Conservation (phyloP, 2,113 vertebrate genomes). For the Arvicanthis niloticus region DNA sequence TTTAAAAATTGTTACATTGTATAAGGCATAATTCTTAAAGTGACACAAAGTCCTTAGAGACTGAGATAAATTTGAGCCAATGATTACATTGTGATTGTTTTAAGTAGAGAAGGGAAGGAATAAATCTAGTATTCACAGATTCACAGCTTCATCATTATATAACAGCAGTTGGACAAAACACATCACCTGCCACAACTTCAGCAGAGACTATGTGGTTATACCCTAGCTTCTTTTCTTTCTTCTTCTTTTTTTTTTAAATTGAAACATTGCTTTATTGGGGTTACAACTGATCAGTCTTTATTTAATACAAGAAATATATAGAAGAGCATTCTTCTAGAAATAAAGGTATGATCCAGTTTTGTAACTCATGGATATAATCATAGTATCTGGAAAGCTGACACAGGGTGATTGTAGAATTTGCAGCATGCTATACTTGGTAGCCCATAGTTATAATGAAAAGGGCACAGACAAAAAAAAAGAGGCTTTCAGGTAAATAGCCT, state of each 20-base stretch:
- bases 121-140: not conserved
- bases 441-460: not conserved
- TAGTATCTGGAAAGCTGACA: not conserved
- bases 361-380: not conserved
- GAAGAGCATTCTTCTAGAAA: too few species aligned
- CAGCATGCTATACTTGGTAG: not conserved
- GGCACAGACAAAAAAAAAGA: not conserved
- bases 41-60: not conserved
- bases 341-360: not conserved
- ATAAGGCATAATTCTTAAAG: not conserved
- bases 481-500: not conserved
- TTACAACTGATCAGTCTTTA: too few species aligned
- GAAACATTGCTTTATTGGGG: too few species aligned
- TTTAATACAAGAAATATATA: too few species aligned
- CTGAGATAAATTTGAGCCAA: not conserved
- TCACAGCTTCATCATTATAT: not conserved
- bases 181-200: not conserved
- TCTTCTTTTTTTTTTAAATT: too few species aligned
- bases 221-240: not conserved
- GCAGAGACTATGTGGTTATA: not conserved
- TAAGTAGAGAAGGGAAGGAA: not conserved
- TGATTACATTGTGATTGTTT: not conserved
- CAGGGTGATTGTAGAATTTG: not conserved
- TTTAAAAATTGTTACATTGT: not conserved
- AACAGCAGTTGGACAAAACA: not conserved